These are phyloP conservation scores for Sus scrofa DNA, from an alignment of 2,113 vertebrate species.

Conservation along the genomic window T2T-Sscrofa CM000818.6:127231001-127231500, in stretches of 20 bases:
- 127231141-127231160: neutral
- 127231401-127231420: neutral
- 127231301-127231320: fast-evolving
- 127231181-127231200: fast-evolving
- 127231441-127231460: neutral
- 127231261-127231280: neutral
- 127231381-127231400: neutral
- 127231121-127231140: fast-evolving
- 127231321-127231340: fast-evolving
- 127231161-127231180: fast-evolving
- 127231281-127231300: fast-evolving
- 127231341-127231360: fast-evolving
- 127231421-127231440: neutral
- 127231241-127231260: neutral
- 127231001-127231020: neutral
- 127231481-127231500: neutral
- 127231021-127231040: neutral
- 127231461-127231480: neutral
- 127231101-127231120: fast-evolving
- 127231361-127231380: fast-evolving
- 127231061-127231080: neutral
- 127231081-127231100: fast-evolving
- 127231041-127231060: neutral
- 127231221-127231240: neutral
- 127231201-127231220: fast-evolving